Conservation (phyloP, 2,113 vertebrate genomes). For the Pseudorectes ferrugineus region DNA sequence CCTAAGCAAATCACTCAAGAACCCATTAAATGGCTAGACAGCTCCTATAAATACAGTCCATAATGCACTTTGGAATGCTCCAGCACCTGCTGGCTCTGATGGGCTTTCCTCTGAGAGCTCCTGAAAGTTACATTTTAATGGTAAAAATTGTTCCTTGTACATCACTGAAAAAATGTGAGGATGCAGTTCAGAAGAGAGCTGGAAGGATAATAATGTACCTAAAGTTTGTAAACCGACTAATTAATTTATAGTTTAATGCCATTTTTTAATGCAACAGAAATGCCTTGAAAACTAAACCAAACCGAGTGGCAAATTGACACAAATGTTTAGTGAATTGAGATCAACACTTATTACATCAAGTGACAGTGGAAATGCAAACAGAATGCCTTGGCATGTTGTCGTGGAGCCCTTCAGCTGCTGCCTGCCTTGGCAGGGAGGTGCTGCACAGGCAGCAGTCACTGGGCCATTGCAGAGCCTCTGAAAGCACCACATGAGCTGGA, state of each 20-base stretch:
- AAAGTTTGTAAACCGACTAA: background rate
- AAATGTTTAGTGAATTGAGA: constrained; percentile 51
- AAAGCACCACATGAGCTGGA: background rate
- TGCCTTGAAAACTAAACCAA: constrained; percentile 25
- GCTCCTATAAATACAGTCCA: constrained; percentile 33
- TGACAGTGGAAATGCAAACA: constrained; percentile 15
- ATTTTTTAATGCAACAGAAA: background rate
- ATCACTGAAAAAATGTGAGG: background rate
- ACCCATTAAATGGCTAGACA: constrained; percentile 23
- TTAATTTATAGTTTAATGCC: constrained; percentile 6
- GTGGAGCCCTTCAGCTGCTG: background rate
- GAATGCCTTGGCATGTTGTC: background rate
- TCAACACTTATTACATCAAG: constrained; percentile 45
- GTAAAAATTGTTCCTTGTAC: background rate
- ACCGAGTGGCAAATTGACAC: constrained; percentile 41
- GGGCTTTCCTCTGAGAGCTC: background rate
- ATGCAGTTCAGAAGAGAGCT: background rate
- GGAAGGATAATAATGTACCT: background rate
- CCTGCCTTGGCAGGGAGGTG: background rate
- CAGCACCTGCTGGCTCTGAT: background rate
- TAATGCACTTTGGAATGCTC: background rate
- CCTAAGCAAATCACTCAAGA: constrained; percentile 44
- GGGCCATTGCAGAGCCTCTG: background rate
- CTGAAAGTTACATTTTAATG: constrained; percentile 14
- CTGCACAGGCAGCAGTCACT: background rate